Conservation (phyloP, 2,113 vertebrate species). For the Steatornis caripensis region DNA sequence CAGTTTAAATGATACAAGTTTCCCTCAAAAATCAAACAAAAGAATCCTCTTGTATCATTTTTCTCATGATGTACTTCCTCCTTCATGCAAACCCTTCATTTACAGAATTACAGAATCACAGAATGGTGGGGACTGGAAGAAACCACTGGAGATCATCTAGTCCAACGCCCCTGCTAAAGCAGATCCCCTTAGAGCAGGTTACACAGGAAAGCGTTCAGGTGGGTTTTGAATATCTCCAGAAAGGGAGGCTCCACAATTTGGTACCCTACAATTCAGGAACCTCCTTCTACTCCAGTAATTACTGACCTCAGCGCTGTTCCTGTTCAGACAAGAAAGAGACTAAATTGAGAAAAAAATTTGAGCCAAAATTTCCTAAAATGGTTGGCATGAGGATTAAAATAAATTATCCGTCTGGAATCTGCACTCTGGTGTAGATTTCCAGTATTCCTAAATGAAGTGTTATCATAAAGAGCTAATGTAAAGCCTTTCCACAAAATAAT, state of each 20-base stretch:
- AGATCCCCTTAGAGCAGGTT: no score
- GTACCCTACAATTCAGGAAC: background rate
- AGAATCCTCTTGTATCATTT: background rate
- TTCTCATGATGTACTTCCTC: background rate
- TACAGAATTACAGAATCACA: no score
- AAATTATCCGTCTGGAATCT: background rate
- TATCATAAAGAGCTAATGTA: constrained; percentile 26
- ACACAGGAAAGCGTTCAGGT: no score
- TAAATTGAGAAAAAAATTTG: no score
- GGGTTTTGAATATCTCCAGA: no score
- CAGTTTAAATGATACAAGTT: background rate
- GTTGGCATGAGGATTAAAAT: constrained; percentile 28
- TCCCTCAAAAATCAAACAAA: background rate
- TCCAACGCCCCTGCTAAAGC: no score
- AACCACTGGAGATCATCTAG: no score
- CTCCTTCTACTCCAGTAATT: constrained; percentile 52
- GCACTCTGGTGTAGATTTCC: background rate
- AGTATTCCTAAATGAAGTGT: constrained; percentile 17
- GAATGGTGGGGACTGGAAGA: no score
- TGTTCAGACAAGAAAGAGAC: constrained; percentile 38
- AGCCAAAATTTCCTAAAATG: constrained; percentile 34
- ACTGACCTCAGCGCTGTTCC: constrained; percentile 30
- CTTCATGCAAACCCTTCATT: constrained; percentile 4
- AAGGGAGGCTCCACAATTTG: no score
- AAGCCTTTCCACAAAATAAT: background rate